Conservation (phyloP, 2,797 vertebrate genomes). For the Tenualosa ilisha region DNA sequence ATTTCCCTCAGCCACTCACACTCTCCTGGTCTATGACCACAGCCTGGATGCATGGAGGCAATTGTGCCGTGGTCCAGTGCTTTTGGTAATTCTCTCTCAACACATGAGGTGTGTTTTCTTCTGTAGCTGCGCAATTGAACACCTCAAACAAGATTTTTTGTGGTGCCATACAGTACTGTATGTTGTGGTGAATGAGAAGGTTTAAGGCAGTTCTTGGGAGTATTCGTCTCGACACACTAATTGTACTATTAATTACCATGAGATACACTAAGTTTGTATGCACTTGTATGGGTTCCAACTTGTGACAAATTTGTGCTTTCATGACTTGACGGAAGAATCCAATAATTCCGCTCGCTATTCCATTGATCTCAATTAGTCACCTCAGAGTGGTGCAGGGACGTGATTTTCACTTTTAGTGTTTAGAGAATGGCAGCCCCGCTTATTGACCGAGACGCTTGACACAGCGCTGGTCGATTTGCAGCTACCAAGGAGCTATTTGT, state of each 20-base stretch:
- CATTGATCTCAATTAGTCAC: conserved; percentile 21
- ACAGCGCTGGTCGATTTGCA: not conserved
- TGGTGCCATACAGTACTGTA: not conserved
- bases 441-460: conserved; percentile 8
- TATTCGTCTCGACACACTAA: not conserved
- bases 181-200: not conserved
- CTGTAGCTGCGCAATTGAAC: not conserved
- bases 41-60: not conserved
- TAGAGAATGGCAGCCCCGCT: not conserved
- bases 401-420: not conserved
- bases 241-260: not conserved
- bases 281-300: not conserved
- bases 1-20: not conserved
- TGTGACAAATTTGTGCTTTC: not conserved
- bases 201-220: not conserved
- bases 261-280: not conserved
- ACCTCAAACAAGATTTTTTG: not conserved
- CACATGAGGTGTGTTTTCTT: not conserved
- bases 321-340: not conserved
- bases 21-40: not conserved
- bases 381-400: not conserved
- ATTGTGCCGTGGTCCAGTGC: not conserved
- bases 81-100: not conserved
- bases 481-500: conserved; percentile 9
- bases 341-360: conserved; percentile 30